phyloP scores from a whole-genome alignment of 2,113 vertebrate genomes.

The Bubo bubo region DNA sequence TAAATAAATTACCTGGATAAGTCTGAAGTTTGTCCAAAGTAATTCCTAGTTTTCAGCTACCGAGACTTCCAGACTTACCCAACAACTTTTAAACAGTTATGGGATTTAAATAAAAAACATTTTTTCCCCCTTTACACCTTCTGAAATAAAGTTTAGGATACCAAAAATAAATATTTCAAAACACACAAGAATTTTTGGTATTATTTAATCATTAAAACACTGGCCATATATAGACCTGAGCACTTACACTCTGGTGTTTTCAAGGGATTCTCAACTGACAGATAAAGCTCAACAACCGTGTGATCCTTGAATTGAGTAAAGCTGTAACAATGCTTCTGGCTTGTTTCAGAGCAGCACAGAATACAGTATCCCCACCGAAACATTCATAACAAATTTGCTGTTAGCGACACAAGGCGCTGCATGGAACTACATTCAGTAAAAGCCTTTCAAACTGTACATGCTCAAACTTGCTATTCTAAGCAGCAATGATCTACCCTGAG shows the following conservation, averaged over 20 bases:
- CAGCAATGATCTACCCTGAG: not conserved
- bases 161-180: not conserved
- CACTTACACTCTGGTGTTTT: not conserved
- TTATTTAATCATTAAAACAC: not conserved
- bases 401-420: not conserved
- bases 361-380: not conserved
- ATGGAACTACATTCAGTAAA: not conserved
- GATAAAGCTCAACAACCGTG: not conserved
- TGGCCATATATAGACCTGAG: not conserved
- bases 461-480: slow-evolving; percentile 5
- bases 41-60: not conserved
- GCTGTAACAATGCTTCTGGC: not conserved
- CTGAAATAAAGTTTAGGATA: not conserved
- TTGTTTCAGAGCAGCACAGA: not conserved
- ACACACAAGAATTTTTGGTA: not conserved
- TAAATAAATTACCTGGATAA: not conserved
- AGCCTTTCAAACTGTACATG: rapidly evolving
- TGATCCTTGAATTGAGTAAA: not conserved
- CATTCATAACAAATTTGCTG: not conserved
- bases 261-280: not conserved
- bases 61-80: not conserved
- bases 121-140: not conserved
- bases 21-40: not conserved
- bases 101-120: not conserved
- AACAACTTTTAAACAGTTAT: not conserved